Evolutionary conservation across 2,888 invertebrate species (phyloP).

Genomic region (Drosophila nr. medialis): DNA sequence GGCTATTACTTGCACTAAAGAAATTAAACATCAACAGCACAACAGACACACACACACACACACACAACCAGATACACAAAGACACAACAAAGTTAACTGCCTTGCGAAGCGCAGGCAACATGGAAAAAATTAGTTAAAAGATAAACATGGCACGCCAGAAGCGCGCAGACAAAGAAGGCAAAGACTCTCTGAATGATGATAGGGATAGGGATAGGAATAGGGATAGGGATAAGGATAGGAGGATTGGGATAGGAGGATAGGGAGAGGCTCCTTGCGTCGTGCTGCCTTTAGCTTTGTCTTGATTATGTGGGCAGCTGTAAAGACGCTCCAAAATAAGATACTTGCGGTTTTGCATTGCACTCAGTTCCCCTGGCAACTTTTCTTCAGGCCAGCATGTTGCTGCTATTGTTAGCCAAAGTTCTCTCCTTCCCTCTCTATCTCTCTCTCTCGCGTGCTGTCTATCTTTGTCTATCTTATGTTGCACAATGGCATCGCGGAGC

Average conservation of each 20-base stretch:
- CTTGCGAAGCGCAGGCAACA: conserved; percentile 60
- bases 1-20: conserved; percentile 75
- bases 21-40: conserved; percentile 68
- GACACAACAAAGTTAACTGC: conserved; percentile 68
- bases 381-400: conserved; percentile 21
- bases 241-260: not conserved
- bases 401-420: conserved; percentile 41
- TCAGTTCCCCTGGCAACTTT: conserved; percentile 52
- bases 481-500: conserved; percentile 67
- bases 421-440: not conserved
- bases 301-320: conserved; percentile 70
- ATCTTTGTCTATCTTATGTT: conserved; percentile 37
- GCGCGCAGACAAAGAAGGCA: conserved; percentile 68
- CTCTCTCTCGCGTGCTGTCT: not conserved
- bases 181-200: conserved; percentile 22
- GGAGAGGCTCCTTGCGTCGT: conserved; percentile 38
- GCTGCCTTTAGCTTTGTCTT: conserved; percentile 73
- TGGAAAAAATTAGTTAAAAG: conserved; percentile 80
- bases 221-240: not conserved
- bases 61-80: conserved; percentile 11
- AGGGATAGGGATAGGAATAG: not conserved
- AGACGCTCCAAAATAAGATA: conserved; percentile 69
- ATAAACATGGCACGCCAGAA: conserved; percentile 78
- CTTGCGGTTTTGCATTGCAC: conserved; percentile 57
- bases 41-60: conserved; percentile 32